Evolutionary conservation across 1,140 invertebrate species (phyloP).

Genomic region (Drosophila pruinosa): DNA sequence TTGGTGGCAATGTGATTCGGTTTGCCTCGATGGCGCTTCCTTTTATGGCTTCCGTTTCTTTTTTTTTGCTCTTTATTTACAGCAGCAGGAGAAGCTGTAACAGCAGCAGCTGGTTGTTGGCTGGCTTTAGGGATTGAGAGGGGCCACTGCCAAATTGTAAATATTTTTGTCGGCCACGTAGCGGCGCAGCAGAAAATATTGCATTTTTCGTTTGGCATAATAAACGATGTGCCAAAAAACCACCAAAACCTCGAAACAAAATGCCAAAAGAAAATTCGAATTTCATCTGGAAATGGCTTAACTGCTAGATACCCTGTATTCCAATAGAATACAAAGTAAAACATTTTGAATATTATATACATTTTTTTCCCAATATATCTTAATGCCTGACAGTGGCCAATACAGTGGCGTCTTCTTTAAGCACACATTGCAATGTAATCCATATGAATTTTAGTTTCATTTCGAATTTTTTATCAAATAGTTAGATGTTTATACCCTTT

Average conservation of each 20-base stretch:
- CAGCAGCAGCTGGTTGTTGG: slow-evolving; percentile 49
- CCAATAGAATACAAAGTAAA: too few relatives aligned
- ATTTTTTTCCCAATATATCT: too few relatives aligned
- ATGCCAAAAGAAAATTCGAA: slow-evolving; percentile 2
- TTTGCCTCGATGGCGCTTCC: slow-evolving; percentile 58
- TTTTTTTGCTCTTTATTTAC: slow-evolving; percentile 38
- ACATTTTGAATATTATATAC: too few relatives aligned
- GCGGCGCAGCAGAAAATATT: slow-evolving; percentile 78
- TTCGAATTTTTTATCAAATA: too few relatives aligned
- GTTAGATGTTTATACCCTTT: too few relatives aligned
- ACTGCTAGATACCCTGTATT: background rate
- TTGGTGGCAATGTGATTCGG: background rate
- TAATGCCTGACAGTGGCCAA: too few relatives aligned
- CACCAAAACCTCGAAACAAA: slow-evolving; percentile 30
- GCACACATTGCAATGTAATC: too few relatives aligned
- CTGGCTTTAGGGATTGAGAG: slow-evolving; percentile 29
- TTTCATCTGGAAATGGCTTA: background rate
- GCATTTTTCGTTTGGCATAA: slow-evolving; percentile 79
- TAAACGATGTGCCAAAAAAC: slow-evolving; percentile 73
- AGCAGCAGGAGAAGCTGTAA: slow-evolving; percentile 52
- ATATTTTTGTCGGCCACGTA: slow-evolving; percentile 80
- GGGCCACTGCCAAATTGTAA: slow-evolving; percentile 69
- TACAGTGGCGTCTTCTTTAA: too few relatives aligned
- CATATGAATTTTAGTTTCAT: too few relatives aligned
- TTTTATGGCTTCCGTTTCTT: slow-evolving; percentile 70